Conservation (phyloP, 92 coral and sea anemone genomes). For the Siderastrea siderea region DNA sequence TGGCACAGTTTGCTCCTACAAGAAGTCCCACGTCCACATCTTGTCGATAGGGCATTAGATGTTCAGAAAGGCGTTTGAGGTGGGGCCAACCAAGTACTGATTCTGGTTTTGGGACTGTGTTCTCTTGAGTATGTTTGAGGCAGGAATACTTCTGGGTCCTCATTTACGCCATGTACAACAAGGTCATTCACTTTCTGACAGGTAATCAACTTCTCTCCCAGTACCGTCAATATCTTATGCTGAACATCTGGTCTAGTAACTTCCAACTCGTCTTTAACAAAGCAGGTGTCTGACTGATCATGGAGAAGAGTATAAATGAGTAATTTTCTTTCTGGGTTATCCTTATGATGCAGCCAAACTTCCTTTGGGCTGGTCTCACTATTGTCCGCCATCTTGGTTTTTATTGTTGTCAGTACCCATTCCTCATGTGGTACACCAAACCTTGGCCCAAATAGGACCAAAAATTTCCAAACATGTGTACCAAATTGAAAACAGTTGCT, state of each 20-base stretch:
- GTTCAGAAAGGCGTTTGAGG: slow-evolving; percentile 32
- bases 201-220: slow-evolving; percentile 22
- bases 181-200: slow-evolving; percentile 47
- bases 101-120: slow-evolving; percentile 65
- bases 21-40: slow-evolving; percentile 55
- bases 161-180: slow-evolving; percentile 26
- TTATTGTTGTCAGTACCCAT: too few species aligned
- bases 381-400: too few species aligned
- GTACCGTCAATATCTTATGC: slow-evolving; percentile 51
- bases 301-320: too few species aligned
- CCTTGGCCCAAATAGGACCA: too few species aligned
- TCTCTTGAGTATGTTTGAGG: slow-evolving; percentile 61
- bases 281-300: too few species aligned
- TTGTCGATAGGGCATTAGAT: slow-evolving; percentile 41
- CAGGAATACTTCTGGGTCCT: slow-evolving; percentile 40
- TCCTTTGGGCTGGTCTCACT: too few species aligned
- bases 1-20: slow-evolving; percentile 57
- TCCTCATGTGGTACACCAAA: too few species aligned
- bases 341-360: too few species aligned
- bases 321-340: too few species aligned
- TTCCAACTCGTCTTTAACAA: not conserved
- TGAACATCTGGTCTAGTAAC: slow-evolving; percentile 44
- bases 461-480: not conserved
- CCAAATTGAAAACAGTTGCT: slow-evolving; percentile 15
- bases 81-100: slow-evolving; percentile 65